Conservation (phyloP, 2,888 invertebrate genomes). For the Drosophila cyrtoloma region DNA sequence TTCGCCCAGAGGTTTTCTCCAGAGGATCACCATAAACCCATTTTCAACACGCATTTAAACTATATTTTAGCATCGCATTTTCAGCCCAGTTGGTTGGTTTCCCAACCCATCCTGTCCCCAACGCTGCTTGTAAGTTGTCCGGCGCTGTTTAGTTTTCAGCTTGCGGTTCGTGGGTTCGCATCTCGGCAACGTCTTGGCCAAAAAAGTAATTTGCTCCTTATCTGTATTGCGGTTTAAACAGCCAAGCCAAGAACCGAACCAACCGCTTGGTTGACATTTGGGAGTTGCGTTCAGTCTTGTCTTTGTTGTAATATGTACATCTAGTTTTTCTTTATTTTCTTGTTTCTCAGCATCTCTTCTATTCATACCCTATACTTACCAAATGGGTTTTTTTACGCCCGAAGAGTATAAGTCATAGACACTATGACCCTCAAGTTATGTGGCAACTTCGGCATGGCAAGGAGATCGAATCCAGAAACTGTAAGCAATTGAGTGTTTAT, state of each 20-base stretch:
- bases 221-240: slow-evolving; percentile 78
- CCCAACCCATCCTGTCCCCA: not conserved
- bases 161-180: slow-evolving; percentile 70
- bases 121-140: slow-evolving; percentile 39
- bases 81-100: slow-evolving; percentile 18
- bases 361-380: not conserved
- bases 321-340: slow-evolving; percentile 29
- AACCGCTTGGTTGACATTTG: slow-evolving; percentile 30
- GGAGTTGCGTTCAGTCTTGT: slow-evolving; percentile 28
- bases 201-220: slow-evolving; percentile 80
- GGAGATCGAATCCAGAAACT: not conserved
- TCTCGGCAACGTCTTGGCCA: slow-evolving; percentile 73
- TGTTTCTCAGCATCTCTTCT: slow-evolving; percentile 15
- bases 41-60: slow-evolving; percentile 56
- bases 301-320: slow-evolving; percentile 31
- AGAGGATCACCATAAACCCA: slow-evolving; percentile 70
- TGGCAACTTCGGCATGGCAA: not conserved
- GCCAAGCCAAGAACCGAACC: slow-evolving; percentile 57
- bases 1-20: slow-evolving; percentile 49
- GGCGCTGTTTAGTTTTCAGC: slow-evolving; percentile 63
- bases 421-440: not conserved
- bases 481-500: not conserved
- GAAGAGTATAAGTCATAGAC: not conserved
- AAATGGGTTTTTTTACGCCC: not conserved
- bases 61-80: slow-evolving; percentile 45